Evolutionary conservation across 2,888 invertebrate genomes (phyloP).

Genomic region (Cataglyphis albicans): DNA sequence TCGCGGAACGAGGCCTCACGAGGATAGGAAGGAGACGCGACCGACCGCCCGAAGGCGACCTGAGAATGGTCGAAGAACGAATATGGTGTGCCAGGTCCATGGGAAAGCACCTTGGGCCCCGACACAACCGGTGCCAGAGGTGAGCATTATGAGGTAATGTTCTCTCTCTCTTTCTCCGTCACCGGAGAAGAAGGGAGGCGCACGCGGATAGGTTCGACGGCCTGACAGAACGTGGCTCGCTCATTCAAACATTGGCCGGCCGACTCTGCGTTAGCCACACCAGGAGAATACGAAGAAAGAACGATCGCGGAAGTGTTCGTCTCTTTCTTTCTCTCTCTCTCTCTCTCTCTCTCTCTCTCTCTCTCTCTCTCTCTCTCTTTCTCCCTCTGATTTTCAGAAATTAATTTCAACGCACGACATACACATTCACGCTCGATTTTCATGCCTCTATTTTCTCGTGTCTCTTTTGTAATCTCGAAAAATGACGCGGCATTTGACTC

Average conservation of each 20-base stretch:
- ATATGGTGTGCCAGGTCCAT: conserved; percentile 73
- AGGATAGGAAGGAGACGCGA: conserved; percentile 54
- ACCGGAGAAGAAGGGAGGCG: conserved; percentile 40
- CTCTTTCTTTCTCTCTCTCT: background rate
- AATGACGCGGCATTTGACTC: background rate
- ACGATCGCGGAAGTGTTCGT: conserved; percentile 37
- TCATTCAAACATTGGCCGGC: conserved; percentile 64
- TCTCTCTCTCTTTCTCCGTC: conserved; percentile 17
- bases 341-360: background rate
- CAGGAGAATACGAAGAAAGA: conserved; percentile 40
- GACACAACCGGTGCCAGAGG: conserved; percentile 71
- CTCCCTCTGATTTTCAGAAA: conserved; percentile 43
- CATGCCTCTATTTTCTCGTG: background rate
- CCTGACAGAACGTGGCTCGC: conserved; percentile 63
- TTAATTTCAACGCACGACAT: conserved; percentile 35
- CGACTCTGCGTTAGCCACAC: conserved; percentile 31
- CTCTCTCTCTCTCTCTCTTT: background rate
- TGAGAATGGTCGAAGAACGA: conserved; percentile 64
- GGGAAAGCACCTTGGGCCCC: conserved; percentile 70
- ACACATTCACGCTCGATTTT: conserved; percentile 17
- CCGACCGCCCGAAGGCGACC: conserved; percentile 53
- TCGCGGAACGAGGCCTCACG: conserved; percentile 60
- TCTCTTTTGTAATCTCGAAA: conserved; percentile 26
- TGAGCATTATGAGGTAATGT: conserved; percentile 74
- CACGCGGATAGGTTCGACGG: conserved; percentile 71